Evolutionary conservation across 2,888 invertebrate genomes (phyloP).

Genomic region (Acanthosepion lycidas): DNA sequence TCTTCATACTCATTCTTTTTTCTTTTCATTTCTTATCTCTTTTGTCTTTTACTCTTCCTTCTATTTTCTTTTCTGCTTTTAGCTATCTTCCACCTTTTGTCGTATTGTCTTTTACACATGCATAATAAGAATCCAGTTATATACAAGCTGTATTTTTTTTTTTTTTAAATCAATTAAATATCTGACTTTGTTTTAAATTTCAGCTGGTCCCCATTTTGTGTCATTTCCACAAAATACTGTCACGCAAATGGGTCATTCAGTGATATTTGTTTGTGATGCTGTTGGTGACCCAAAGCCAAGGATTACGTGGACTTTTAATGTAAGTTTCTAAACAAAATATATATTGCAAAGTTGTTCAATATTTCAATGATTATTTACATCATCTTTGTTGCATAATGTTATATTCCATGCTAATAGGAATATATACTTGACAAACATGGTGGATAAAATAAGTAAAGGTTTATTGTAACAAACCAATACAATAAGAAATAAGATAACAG

Average conservation of each 20-base stretch:
- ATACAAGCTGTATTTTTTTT: too few relatives aligned
- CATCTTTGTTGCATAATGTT: too few relatives aligned
- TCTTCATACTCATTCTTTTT: not conserved
- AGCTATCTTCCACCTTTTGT: not conserved
- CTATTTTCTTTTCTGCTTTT: not conserved
- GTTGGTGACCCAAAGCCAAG: slow-evolving; percentile 62
- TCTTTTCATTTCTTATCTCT: not conserved
- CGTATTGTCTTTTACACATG: too few relatives aligned
- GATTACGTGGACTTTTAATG: slow-evolving; percentile 67
- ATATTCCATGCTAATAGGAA: too few relatives aligned
- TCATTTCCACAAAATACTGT: slow-evolving; percentile 54
- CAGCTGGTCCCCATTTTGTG: slow-evolving; percentile 61
- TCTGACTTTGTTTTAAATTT: slow-evolving; percentile 49
- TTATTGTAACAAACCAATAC: too few relatives aligned
- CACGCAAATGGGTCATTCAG: slow-evolving; percentile 58
- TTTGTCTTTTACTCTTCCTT: not conserved
- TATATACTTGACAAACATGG: too few relatives aligned
- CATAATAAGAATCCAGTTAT: too few relatives aligned
- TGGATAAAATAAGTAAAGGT: too few relatives aligned
- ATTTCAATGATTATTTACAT: not conserved
- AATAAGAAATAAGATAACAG: too few relatives aligned
- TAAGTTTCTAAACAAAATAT: slow-evolving; percentile 55
- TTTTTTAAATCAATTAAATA: slow-evolving; percentile 33
- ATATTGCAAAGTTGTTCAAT: not conserved
- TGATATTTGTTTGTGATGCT: slow-evolving; percentile 63